A percentile compares a stretch with the other conserved stretches of the same genome.
These are phyloP conservation scores for Cacoxenus indagator DNA, from an alignment of 2,888 invertebrate genomes.

Conservation along the genomic window DNA sequence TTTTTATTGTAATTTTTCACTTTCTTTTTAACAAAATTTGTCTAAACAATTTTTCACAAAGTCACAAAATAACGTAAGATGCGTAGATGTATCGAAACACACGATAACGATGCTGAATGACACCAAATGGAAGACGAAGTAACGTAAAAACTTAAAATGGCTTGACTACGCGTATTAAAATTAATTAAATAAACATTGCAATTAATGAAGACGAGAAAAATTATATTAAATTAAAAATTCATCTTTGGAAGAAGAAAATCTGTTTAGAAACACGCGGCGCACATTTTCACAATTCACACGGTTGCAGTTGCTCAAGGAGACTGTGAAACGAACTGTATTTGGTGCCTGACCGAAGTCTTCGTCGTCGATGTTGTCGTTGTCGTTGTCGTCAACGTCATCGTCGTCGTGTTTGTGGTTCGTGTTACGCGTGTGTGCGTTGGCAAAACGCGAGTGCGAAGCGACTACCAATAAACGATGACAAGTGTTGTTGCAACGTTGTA, in stretches of 20 bases:
- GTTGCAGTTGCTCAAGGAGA: conserved; percentile 69
- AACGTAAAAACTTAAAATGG: background rate
- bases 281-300: conserved; percentile 67
- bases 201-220: background rate
- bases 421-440: background rate
- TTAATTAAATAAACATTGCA: background rate
- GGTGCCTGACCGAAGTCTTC: background rate
- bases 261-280: conserved; percentile 47
- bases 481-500: background rate
- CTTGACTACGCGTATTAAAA: background rate
- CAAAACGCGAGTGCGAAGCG: background rate
- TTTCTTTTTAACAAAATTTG: background rate
- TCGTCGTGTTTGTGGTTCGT: background rate
- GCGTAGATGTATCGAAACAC: background rate
- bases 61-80: background rate
- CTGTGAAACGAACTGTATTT: conserved; percentile 30
- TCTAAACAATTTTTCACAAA: background rate
- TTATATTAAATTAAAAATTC: conserved; percentile 29
- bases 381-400: background rate
- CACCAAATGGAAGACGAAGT: conserved; percentile 10
- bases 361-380: background rate
- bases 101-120: background rate
- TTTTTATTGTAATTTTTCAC: background rate
- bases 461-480: background rate
- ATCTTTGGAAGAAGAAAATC: conserved; percentile 29